These are phyloP conservation scores for Xylocampa areola DNA, from an alignment of 2,888 invertebrate species.

Conservation along the genomic window DNA sequence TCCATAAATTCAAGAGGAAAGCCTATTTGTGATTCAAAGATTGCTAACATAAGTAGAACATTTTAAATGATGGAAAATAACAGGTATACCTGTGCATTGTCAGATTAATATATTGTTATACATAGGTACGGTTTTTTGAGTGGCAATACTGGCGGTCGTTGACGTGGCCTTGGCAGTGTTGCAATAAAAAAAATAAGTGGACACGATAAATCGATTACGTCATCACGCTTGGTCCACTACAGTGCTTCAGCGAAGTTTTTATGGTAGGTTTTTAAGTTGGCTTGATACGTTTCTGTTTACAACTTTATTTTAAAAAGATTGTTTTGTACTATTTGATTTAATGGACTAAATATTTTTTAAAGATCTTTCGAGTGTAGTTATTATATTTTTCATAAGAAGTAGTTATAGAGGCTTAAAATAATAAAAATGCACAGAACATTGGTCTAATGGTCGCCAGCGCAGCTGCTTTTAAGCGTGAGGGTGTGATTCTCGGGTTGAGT, in stretches of 20 bases:
- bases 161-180: slow-evolving; percentile 77
- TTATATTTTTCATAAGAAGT: too few relatives aligned
- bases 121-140: slow-evolving; percentile 67
- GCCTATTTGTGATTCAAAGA: slow-evolving; percentile 51
- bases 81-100: slow-evolving; percentile 64
- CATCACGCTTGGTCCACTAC: slow-evolving; percentile 57
- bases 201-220: slow-evolving; percentile 73
- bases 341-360: neutral
- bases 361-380: too few relatives aligned
- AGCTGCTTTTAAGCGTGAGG: too few relatives aligned
- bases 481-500: too few relatives aligned
- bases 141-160: slow-evolving; percentile 73
- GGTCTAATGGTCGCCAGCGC: too few relatives aligned
- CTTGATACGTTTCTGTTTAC: slow-evolving; percentile 14
- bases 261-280: slow-evolving; percentile 25
- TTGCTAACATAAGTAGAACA: slow-evolving; percentile 58
- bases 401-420: too few relatives aligned
- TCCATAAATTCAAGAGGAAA: slow-evolving; percentile 36
- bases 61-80: slow-evolving; percentile 57
- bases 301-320: slow-evolving; percentile 21
- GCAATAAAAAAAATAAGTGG: slow-evolving; percentile 71
- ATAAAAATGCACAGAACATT: too few relatives aligned
- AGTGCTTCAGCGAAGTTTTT: slow-evolving; percentile 41
- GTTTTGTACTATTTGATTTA: slow-evolving; percentile 7
- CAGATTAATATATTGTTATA: slow-evolving; percentile 58